phyloP scores from a whole-genome alignment of 2,113 vertebrate species.

The Protobothrops flavoviridis region DNA sequence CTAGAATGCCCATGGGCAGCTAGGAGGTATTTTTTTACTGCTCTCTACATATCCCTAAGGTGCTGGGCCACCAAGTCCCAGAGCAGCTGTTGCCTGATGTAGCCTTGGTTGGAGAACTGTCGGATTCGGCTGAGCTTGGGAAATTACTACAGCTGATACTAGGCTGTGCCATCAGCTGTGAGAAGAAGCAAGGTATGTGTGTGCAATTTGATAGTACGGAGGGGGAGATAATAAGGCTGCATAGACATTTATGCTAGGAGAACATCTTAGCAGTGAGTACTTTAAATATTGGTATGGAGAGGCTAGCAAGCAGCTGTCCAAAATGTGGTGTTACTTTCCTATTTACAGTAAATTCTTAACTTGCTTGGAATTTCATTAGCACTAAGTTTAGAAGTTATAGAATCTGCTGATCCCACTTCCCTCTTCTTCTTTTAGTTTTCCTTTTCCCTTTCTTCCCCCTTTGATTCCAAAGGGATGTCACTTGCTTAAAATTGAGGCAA shows the following conservation, averaged over 20 bases:
- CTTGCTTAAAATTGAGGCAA: neutral
- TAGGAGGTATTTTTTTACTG: neutral
- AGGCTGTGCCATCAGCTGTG: conserved; percentile 88
- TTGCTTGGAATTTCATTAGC: neutral
- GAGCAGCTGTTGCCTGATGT: conserved; percentile 84
- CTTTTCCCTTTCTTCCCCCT: neutral
- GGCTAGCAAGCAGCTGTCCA: neutral
- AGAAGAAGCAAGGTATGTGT: conserved; percentile 86
- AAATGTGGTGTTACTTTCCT: neutral
- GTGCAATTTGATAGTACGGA: neutral
- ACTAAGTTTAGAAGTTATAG: neutral
- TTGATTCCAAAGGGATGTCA: neutral
- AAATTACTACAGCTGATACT: conserved; percentile 87
- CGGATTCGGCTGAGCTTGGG: conserved; percentile 79
- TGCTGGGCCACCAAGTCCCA: conserved; percentile 79
- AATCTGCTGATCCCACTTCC: neutral
- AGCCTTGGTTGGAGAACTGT: conserved; percentile 80
- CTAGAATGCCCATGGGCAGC: neutral
- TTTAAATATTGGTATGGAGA: neutral
- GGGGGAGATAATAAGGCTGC: neutral
- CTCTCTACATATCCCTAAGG: conserved; percentile 58
- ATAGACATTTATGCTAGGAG: neutral
- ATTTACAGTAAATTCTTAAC: neutral
- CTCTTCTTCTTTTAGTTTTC: neutral
- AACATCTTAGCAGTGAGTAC: neutral